These are phyloP conservation scores for Pristionchus fissidentatus DNA, from an alignment of 2,888 invertebrate species.

Conservation along the genomic window DNA sequence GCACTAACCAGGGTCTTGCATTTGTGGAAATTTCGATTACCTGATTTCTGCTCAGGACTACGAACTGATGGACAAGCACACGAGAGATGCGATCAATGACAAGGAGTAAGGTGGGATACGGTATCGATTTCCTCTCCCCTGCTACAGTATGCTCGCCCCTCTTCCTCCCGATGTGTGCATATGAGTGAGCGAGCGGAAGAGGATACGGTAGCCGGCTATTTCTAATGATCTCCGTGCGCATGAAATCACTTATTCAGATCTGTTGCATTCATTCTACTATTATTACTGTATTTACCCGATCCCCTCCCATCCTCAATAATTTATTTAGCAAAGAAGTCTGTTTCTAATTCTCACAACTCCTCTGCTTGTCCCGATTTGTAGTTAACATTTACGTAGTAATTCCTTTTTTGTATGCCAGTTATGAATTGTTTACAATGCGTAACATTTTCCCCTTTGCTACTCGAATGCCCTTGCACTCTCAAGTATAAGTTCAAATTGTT, in stretches of 20 bases:
- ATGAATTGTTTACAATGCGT: no score
- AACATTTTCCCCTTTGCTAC: no score
- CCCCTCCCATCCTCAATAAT: background rate
- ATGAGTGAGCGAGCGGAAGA: background rate
- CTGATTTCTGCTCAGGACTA: conserved; percentile 11
- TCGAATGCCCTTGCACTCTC: background rate
- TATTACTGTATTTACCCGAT: background rate
- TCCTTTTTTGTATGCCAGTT: no score
- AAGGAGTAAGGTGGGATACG: conserved; percentile 21
- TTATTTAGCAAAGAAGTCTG: background rate
- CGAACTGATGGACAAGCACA: background rate
- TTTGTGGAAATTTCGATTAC: no score
- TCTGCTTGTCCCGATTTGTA: background rate
- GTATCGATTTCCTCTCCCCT: background rate
- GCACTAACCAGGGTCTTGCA: background rate
- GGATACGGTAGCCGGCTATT: background rate
- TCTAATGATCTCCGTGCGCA: background rate
- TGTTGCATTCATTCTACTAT: background rate
- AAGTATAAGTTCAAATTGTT: no score
- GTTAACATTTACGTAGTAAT: no score
- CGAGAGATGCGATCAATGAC: background rate
- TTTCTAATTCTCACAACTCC: background rate
- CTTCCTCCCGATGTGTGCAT: background rate
- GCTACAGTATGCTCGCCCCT: background rate
- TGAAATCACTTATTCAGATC: background rate